Conservation (phyloP, 30 jellyfish, hydroid and myxozoan genomes). For the Aurelia coerulea region DNA sequence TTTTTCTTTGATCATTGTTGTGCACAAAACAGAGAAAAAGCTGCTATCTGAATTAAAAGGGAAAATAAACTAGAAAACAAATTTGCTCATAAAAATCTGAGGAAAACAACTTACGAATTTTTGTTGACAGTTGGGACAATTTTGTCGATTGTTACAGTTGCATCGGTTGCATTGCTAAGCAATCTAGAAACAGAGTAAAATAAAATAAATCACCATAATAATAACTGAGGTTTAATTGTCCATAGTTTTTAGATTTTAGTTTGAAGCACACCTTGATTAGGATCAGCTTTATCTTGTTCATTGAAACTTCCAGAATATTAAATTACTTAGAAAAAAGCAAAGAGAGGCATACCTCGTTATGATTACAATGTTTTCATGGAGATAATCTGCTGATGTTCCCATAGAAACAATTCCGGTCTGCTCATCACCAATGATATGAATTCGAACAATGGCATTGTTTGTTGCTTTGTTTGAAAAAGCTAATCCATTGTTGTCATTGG, state of each 20-base stretch:
- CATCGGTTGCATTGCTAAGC: slow-evolving; percentile 37
- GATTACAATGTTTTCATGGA: slow-evolving; percentile 1
- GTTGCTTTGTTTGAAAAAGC: slow-evolving; percentile 38
- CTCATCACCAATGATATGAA: slow-evolving; percentile 39
- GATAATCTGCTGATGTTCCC: slow-evolving; percentile 37
- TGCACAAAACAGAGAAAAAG: too few relatives aligned
- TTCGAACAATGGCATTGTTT: slow-evolving; percentile 4
- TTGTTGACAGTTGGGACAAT: slow-evolving; percentile 37
- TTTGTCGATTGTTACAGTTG: slow-evolving; percentile 23
- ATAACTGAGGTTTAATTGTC: background rate
- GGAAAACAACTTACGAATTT: slow-evolving; percentile 12
- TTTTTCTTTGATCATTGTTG: too few relatives aligned
- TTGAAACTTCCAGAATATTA: too few relatives aligned
- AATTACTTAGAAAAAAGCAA: too few relatives aligned
- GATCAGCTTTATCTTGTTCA: too few relatives aligned
- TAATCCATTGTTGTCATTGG: slow-evolving; percentile 50
- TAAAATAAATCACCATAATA: background rate
- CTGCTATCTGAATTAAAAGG: too few relatives aligned
- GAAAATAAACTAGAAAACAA: too few relatives aligned
- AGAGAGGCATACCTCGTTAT: slow-evolving; percentile 16
- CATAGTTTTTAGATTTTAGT: background rate
- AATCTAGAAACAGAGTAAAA: slow-evolving; percentile 5
- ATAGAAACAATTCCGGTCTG: slow-evolving; percentile 41
- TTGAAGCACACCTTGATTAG: background rate
- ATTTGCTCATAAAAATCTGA: too few relatives aligned